Conservation (phyloP, 2,797 vertebrate genomes). For the Melanotaenia boesemani region DNA sequence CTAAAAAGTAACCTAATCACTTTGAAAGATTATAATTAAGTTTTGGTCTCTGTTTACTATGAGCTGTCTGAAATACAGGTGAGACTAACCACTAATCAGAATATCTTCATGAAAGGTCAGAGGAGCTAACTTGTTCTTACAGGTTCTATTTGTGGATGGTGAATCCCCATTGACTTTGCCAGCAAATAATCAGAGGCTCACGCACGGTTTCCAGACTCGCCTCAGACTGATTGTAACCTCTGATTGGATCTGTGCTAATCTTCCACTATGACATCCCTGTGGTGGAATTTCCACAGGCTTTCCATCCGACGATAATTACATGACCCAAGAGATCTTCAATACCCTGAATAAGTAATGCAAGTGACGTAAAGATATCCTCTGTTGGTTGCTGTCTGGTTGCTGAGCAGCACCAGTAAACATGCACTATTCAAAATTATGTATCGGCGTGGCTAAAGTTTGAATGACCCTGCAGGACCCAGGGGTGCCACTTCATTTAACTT, state of each 20-base stretch:
- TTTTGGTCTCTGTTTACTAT: neutral
- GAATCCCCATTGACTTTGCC: conserved; percentile 59
- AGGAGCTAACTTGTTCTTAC: conserved; percentile 57
- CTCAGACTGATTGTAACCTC: conserved; percentile 49
- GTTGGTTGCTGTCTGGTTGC: conserved; percentile 34
- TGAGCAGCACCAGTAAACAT: conserved; percentile 31
- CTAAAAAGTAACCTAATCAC: neutral
- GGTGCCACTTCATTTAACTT: neutral
- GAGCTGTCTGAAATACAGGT: conserved; percentile 31
- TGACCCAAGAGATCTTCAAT: conserved; percentile 55
- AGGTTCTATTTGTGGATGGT: conserved; percentile 65
- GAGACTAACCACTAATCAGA: conserved; percentile 25
- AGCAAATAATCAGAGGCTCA: conserved; percentile 69
- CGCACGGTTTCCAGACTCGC: conserved; percentile 54
- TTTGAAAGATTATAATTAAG: neutral
- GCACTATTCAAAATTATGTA: neutral
- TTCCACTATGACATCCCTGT: conserved; percentile 51
- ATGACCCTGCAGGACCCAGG: conserved; percentile 15
- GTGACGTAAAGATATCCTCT: conserved; percentile 27
- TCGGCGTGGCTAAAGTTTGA: conserved; percentile 6
- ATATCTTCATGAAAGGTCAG: conserved; percentile 62
- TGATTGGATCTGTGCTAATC: conserved; percentile 70
- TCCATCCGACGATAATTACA: conserved; percentile 57
- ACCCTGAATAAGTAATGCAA: conserved; percentile 41
- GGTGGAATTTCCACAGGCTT: conserved; percentile 66